Evolutionary conservation across 2,113 vertebrate species (phyloP).

Genomic region (Sinocyclocheilus rhinocerous): DNA sequence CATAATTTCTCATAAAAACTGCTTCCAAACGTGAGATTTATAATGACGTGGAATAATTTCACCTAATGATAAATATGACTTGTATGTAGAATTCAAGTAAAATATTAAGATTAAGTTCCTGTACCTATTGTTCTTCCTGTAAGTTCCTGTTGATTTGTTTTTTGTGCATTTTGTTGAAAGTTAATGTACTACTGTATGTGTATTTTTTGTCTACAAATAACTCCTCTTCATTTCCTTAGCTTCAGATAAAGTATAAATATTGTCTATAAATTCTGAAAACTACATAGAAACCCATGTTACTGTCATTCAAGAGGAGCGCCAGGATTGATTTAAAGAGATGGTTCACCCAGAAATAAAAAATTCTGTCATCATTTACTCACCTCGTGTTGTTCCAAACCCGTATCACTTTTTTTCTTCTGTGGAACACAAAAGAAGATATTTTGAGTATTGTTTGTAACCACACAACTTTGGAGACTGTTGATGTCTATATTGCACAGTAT

Average conservation of each 20-base stretch:
- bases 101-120: neutral
- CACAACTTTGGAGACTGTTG: neutral
- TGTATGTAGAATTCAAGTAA: neutral
- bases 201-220: neutral
- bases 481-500: neutral
- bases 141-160: neutral
- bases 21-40: constrained; percentile 51
- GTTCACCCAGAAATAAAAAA: neutral
- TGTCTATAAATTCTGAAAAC: neutral
- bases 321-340: neutral
- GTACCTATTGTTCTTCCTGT: too few species aligned
- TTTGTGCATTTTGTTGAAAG: neutral
- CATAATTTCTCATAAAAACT: constrained; percentile 50
- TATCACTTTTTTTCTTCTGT: neutral
- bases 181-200: neutral
- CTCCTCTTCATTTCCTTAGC: neutral
- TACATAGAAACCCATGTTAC: neutral
- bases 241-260: neutral
- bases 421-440: neutral
- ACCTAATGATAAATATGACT: neutral
- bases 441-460: neutral
- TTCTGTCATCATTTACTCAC: neutral
- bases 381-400: neutral
- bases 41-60: constrained; percentile 15
- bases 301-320: neutral